Conservation (phyloP, 2,113 vertebrate species). For the Nothobranchius furzeri region DNA sequence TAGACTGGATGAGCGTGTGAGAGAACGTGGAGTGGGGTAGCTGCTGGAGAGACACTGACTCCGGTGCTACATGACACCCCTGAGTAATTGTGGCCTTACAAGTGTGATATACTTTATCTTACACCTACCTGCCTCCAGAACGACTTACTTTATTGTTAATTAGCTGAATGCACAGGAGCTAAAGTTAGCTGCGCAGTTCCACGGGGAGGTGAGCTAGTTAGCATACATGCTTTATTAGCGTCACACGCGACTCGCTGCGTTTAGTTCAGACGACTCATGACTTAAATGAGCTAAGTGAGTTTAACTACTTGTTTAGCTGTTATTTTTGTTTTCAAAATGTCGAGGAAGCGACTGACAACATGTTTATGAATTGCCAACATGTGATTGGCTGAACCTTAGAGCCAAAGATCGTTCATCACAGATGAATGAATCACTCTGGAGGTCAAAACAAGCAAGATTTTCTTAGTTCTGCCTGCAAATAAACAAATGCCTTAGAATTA, state of each 20-base stretch:
- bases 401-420: conserved; percentile 22
- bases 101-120: too few species aligned
- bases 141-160: background rate
- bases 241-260: background rate
- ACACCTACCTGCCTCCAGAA: too few species aligned
- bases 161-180: background rate
- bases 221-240: background rate
- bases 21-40: background rate
- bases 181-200: conserved; percentile 1
- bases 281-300: background rate
- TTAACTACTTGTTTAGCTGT: background rate
- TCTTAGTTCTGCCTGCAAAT: too few species aligned
- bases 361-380: background rate
- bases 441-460: too few species aligned
- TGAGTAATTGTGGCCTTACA: background rate
- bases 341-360: conserved; percentile 28
- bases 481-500: too few species aligned
- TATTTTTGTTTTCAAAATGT: background rate
- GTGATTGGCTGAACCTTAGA: conserved; percentile 27
- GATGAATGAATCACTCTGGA: conserved; percentile 9
- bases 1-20: background rate
- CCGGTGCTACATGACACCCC: background rate
- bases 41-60: background rate
- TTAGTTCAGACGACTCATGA: too few species aligned
- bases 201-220: conserved; percentile 8